A percentile compares a stretch with the other conserved stretches of the same genome.
Evolutionary conservation across 2,888 invertebrate species (phyloP).

Genomic region (Cosmia trapezina): DNA sequence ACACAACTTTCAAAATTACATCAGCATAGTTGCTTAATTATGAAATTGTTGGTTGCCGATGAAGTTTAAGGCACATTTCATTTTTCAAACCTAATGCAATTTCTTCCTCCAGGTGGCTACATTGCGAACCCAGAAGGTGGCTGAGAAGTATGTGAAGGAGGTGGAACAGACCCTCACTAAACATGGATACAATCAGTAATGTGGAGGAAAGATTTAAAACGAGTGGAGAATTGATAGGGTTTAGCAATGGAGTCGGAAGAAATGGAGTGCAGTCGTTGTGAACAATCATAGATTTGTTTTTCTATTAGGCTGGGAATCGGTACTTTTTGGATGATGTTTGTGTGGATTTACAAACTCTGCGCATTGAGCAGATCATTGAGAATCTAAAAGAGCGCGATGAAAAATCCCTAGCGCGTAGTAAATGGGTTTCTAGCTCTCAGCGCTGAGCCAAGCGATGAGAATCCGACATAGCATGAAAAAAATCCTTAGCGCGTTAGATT

Average conservation of each 20-base stretch:
- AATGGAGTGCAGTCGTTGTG: background rate
- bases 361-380: no score
- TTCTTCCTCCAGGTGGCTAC: slow-evolving; percentile 90
- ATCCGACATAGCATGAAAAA: no score
- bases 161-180: slow-evolving; percentile 87
- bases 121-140: slow-evolving; percentile 90
- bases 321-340: background rate
- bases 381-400: no score
- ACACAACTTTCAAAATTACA: background rate
- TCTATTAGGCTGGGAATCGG: background rate
- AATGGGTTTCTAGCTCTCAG: no score
- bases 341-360: background rate
- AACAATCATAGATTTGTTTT: background rate
- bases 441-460: no score
- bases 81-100: background rate
- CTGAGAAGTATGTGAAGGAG: slow-evolving; percentile 90
- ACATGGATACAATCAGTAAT: slow-evolving; percentile 76
- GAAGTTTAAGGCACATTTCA: background rate
- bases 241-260: background rate
- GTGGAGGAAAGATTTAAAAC: background rate
- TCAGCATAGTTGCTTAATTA: background rate
- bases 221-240: background rate
- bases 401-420: no score
- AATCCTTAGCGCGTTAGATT: no score
- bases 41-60: background rate